phyloP scores from a whole-genome alignment of 1,140 invertebrate species.

The Leptinotarsa lineolata region DNA sequence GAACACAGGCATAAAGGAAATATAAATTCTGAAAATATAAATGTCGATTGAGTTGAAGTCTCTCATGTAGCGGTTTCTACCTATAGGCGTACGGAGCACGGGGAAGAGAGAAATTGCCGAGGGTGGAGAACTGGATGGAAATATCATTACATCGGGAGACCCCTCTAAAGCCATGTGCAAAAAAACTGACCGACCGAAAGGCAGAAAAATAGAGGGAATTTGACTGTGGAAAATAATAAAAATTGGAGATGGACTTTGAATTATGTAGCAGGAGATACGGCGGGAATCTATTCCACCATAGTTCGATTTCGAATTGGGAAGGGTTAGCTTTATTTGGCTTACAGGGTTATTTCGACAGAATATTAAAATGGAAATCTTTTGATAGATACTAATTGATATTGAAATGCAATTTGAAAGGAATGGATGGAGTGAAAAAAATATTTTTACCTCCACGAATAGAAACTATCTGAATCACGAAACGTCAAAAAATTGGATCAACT shows the following conservation, averaged over 20 bases:
- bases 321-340: too few species aligned
- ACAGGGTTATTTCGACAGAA: too few species aligned
- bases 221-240: conserved; percentile 57
- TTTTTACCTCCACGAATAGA: too few species aligned
- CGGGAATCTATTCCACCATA: conserved; percentile 20
- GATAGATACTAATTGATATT: too few species aligned
- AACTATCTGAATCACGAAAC: too few species aligned
- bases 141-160: conserved; percentile 54
- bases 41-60: conserved; percentile 23
- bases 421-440: too few species aligned
- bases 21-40: conserved; percentile 27
- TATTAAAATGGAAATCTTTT: too few species aligned
- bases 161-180: conserved; percentile 49
- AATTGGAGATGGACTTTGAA: conserved; percentile 56
- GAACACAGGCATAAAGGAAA: conserved; percentile 17
- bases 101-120: not conserved
- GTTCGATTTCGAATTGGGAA: not conserved
- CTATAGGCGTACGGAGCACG: conserved; percentile 1
- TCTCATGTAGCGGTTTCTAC: conserved; percentile 24
- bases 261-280: conserved; percentile 51
- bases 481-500: too few species aligned
- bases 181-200: conserved; percentile 54
- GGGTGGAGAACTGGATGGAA: conserved; percentile 51
- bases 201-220: conserved; percentile 56
- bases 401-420: too few species aligned